Evolutionary conservation across 2,113 vertebrate genomes (phyloP).

Genomic region (Hippotragus niger): DNA sequence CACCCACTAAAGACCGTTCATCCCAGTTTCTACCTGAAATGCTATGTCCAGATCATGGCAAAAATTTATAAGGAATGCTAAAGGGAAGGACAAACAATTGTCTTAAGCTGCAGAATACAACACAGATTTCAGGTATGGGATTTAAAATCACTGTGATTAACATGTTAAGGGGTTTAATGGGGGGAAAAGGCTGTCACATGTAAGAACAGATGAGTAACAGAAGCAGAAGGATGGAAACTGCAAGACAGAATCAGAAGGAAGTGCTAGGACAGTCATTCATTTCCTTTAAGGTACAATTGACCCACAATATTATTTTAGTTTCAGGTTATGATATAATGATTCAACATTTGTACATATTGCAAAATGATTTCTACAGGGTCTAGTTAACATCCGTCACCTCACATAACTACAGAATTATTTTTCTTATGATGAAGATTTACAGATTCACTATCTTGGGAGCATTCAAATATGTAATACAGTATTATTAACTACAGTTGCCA

Average conservation of each 20-base stretch:
- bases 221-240: not conserved
- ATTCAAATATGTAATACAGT: not conserved
- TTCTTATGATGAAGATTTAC: not conserved
- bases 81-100: not conserved
- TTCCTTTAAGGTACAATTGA: not conserved
- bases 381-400: not conserved
- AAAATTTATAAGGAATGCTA: too few species aligned
- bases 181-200: fast-evolving
- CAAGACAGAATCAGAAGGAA: too few species aligned
- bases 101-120: not conserved
- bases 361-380: not conserved
- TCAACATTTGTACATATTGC: not conserved
- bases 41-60: too few species aligned
- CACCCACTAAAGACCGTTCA: too few species aligned
- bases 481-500: not conserved
- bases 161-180: not conserved
- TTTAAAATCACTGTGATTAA: not conserved
- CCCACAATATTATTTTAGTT: not conserved
- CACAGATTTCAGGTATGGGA: not conserved
- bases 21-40: not conserved
- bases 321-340: not conserved
- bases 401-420: not conserved
- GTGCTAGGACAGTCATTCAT: not conserved
- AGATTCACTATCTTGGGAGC: not conserved
- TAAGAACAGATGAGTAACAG: fast-evolving